A percentile compares a stretch with the other conserved stretches of the same genome.
These are phyloP conservation scores for Melieria picta DNA, from an alignment of 2,888 invertebrate species.

Conservation along the genomic window DNA sequence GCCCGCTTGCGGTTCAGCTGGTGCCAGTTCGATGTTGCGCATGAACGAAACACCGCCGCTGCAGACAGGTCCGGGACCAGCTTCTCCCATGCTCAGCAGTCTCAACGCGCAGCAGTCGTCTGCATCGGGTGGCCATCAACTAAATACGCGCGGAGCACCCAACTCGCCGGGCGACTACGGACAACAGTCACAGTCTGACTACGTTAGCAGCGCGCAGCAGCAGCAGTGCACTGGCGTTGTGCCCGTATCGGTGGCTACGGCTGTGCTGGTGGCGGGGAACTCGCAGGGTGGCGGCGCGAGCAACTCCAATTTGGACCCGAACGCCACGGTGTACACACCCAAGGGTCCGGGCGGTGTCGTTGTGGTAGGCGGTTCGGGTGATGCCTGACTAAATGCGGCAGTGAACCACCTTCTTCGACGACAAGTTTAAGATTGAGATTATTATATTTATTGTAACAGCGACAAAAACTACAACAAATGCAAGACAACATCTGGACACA, in stretches of 20 bases:
- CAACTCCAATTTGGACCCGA: constrained; percentile 80
- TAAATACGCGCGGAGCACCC: constrained; percentile 44
- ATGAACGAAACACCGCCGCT: constrained; percentile 68
- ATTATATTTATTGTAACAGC: constrained; percentile 44
- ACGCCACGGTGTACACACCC: constrained; percentile 91
- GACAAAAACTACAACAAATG: constrained; percentile 25
- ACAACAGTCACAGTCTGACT: constrained; percentile 47
- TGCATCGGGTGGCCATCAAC: constrained; percentile 50
- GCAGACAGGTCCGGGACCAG: constrained; percentile 58
- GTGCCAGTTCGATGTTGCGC: constrained; percentile 71
- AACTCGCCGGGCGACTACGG: constrained; percentile 48
- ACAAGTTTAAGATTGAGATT: constrained; percentile 65
- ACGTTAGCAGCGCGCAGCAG: constrained; percentile 40
- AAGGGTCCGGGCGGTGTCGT: constrained; percentile 66
- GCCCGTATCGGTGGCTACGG: constrained; percentile 55
- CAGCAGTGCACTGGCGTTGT: constrained; percentile 50
- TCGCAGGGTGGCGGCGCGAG: constrained; percentile 45
- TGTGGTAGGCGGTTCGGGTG: constrained; percentile 50
- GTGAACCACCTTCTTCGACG: constrained; percentile 55
- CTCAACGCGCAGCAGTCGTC: constrained; percentile 48
- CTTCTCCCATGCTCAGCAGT: constrained; percentile 65
- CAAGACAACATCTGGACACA: constrained; percentile 3
- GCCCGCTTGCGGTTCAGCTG: constrained; percentile 68
- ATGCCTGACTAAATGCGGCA: constrained; percentile 53
- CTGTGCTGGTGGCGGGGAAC: constrained; percentile 49